A percentile compares a stretch with the other conserved stretches of the same genome.
These are phyloP conservation scores for Akabosia matsudoensis DNA, from an alignment of 1,140 invertebrate species.

Conservation along the genomic window DNA sequence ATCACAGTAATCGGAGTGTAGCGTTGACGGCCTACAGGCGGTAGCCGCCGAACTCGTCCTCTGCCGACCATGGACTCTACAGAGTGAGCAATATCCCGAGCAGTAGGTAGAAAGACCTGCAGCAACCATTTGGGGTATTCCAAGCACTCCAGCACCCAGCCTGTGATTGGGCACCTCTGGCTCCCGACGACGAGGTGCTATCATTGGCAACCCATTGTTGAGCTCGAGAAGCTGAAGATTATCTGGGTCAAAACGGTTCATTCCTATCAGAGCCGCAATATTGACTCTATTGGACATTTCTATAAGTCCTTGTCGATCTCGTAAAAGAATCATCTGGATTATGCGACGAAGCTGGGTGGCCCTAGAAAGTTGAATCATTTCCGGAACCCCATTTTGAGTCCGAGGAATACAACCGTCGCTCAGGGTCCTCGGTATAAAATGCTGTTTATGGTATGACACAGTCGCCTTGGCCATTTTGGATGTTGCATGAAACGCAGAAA, in stretches of 20 bases:
- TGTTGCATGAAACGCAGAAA: neutral
- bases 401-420: conserved; percentile 17
- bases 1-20: neutral
- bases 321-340: conserved; percentile 1
- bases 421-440: neutral
- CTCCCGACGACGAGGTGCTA: neutral
- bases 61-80: neutral
- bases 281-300: conserved; percentile 11
- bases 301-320: conserved; percentile 2
- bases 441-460: neutral
- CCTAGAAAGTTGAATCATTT: neutral
- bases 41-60: neutral
- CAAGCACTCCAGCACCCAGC: neutral
- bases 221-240: conserved; percentile 19
- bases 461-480: neutral
- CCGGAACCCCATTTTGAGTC: neutral
- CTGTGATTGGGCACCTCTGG: neutral
- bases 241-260: conserved; percentile 16
- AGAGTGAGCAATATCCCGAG: neutral
- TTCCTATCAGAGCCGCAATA: conserved; percentile 6
- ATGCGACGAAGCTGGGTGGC: conserved; percentile 12
- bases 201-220: conserved; percentile 13
- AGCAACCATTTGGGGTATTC: conserved; percentile 16
- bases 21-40: neutral
- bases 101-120: conserved; percentile 19